Conservation (phyloP, 2,888 invertebrate genomes). For the Tetragonisca angustula region DNA sequence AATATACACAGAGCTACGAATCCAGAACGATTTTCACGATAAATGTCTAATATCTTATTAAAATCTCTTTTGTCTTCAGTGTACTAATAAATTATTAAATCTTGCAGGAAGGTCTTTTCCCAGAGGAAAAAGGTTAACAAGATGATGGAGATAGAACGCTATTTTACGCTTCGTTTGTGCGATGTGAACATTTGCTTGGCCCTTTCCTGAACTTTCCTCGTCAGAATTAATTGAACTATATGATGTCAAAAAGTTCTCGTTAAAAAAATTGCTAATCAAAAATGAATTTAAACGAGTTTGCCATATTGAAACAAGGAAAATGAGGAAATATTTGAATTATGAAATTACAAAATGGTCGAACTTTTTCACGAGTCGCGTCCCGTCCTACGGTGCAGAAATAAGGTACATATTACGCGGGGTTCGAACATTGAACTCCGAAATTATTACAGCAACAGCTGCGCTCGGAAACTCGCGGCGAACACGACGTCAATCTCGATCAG, state of each 20-base stretch:
- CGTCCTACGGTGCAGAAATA: neutral
- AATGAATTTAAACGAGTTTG: neutral
- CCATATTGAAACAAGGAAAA: too few species aligned
- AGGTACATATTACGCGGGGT: neutral
- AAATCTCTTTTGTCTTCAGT: neutral
- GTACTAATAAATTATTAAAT: slow-evolving; percentile 6
- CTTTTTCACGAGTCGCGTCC: neutral
- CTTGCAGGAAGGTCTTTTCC: neutral
- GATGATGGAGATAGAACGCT: neutral
- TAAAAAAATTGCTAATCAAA: neutral
- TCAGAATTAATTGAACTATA: slow-evolving; percentile 9
- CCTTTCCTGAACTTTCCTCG: neutral
- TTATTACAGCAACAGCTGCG: slow-evolving; percentile 26
- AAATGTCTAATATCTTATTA: neutral
- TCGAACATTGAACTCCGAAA: slow-evolving; percentile 9
- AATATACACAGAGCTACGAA: neutral
- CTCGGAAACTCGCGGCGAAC: neutral
- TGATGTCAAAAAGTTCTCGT: neutral
- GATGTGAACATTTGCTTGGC: neutral
- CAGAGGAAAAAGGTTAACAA: neutral
- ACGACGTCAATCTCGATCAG: slow-evolving; percentile 26
- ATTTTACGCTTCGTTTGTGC: neutral
- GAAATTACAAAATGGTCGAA: neutral
- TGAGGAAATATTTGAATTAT: neutral
- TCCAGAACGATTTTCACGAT: neutral